Conservation (phyloP, 2,888 invertebrate genomes). For the Drosophila greeni region DNA sequence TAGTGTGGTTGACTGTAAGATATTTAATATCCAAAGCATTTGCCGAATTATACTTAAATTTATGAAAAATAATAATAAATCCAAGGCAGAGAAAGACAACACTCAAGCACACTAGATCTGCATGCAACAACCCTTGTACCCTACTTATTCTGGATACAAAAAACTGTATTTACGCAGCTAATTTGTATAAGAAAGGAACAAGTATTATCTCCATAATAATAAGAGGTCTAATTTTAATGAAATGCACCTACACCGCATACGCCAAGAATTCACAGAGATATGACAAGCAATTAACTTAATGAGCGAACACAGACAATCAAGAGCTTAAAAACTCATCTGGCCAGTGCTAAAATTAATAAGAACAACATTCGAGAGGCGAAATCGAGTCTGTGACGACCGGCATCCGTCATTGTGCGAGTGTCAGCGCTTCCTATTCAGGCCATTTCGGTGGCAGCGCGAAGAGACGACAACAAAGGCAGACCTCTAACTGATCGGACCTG, state of each 20-base stretch:
- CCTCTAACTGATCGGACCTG: slow-evolving; percentile 15
- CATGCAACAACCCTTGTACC: too few species aligned
- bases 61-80: background rate
- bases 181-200: background rate
- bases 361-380: slow-evolving; percentile 12
- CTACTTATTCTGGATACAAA: accelerated
- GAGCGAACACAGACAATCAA: slow-evolving; percentile 31
- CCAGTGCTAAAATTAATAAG: slow-evolving; percentile 16
- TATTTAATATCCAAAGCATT: background rate
- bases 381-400: slow-evolving; percentile 21
- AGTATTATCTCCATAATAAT: background rate
- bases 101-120: too few species aligned
- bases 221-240: background rate
- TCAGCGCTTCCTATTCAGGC: slow-evolving; percentile 58
- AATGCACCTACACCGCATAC: background rate
- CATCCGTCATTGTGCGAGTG: slow-evolving; percentile 61
- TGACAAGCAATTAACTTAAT: slow-evolving; percentile 29
- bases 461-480: slow-evolving; percentile 23
- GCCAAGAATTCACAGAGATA: background rate
- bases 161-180: background rate
- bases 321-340: slow-evolving; percentile 34
- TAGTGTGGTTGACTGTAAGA: too few species aligned
- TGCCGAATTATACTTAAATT: background rate
- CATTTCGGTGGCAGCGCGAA: slow-evolving; percentile 21
- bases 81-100: too few species aligned